Evolutionary conservation across 2,888 invertebrate species (phyloP).

Genomic region (Notodonta ziczac): DNA sequence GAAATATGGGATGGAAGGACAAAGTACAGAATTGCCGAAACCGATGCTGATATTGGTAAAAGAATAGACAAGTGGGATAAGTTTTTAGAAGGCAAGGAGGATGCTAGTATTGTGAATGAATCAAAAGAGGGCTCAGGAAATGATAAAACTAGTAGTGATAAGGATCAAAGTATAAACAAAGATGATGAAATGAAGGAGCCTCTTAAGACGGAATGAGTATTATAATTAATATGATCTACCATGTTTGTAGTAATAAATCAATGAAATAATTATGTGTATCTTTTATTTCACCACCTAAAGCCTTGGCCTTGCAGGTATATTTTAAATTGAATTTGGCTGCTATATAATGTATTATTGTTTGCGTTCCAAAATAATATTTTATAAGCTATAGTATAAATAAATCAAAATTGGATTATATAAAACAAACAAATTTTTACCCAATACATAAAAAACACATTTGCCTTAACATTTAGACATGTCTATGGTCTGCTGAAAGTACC

Average conservation of each 20-base stretch:
- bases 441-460: too few species aligned
- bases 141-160: slow-evolving; percentile 8
- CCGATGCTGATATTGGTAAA: slow-evolving; percentile 92
- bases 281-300: background rate
- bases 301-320: too few species aligned
- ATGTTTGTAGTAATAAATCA: slow-evolving; percentile 10
- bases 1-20: slow-evolving; percentile 98
- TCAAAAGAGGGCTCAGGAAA: slow-evolving; percentile 11
- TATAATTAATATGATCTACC: slow-evolving; percentile 1
- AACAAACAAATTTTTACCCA: too few species aligned
- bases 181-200: slow-evolving; percentile 12
- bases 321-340: too few species aligned
- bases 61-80: slow-evolving; percentile 95
- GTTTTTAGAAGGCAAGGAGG: slow-evolving; percentile 87
- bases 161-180: slow-evolving; percentile 13
- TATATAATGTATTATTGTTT: too few species aligned
- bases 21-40: slow-evolving; percentile 95
- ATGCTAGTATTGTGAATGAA: slow-evolving; percentile 16
- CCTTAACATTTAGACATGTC: too few species aligned
- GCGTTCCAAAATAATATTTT: too few species aligned
- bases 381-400: too few species aligned
- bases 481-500: background rate
- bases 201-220: slow-evolving; percentile 17
- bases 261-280: background rate
- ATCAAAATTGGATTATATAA: too few species aligned